Evolutionary conservation across 2,797 vertebrate genomes (phyloP), one percentile per base, ranked within the genome.

Genomic region (Danio choprae): DNA sequence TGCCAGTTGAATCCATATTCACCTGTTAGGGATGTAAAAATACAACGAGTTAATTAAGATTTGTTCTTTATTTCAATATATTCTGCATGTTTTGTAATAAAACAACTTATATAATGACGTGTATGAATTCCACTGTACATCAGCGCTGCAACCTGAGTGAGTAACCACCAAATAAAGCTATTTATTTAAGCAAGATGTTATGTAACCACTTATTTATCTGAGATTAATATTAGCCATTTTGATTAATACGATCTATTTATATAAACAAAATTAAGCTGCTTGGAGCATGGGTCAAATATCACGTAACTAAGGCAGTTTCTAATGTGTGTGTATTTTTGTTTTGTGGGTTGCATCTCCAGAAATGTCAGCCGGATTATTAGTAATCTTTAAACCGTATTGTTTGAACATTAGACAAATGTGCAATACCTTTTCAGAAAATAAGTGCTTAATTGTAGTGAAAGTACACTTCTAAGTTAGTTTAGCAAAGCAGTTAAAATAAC

Each of bases 91-190:
- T 55, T 55, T 76, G 10, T 55, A 20, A 20, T 44, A 3, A 9
- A 11, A 12, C 29, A 36, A 10, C 55, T 67, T 69, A 15, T 38
- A 5, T n/a, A 38, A 6, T 71, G 36, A 15, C 20, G 0, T 65
- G 15, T 36, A 15, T 55, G 2, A 29, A 3, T 11, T 43, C 51
- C 22, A 15, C 16, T 56, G 40, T 56, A 53, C 50, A 65, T 29
- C 9, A 40, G 4, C n/a, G n/a, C n/a, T n/a, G n/a, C 12, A 62
- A 46, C 29, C 15, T 62, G 9, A 74, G 44, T 8, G 18, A 60
- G 10, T 79, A 64, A 10, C 38, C 18, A 65, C 18, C 11, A 53
- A 77, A 69, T 40, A 77, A 68, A 50, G 53, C n/a, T 50, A 12
- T 50, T 69, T 48, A 68, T 69, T 20, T 64, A 64, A 70, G 18